Conservation (phyloP, 2,888 invertebrate genomes). For the Drosophila testacea region DNA sequence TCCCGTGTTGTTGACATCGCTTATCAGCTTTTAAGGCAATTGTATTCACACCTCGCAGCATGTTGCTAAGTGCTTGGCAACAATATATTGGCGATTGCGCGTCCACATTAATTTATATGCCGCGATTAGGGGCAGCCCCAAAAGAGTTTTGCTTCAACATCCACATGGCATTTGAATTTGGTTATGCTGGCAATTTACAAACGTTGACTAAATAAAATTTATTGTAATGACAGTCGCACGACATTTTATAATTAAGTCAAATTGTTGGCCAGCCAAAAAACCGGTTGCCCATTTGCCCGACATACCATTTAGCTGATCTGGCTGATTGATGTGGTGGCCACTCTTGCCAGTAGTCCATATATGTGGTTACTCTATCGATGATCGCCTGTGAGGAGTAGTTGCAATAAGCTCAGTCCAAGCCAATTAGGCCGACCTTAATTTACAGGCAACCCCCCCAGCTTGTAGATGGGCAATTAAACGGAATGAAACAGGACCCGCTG, state of each 20-base stretch:
- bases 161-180: conserved; percentile 16
- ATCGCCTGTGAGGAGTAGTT: conserved; percentile 35
- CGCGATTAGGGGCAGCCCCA: conserved; percentile 55
- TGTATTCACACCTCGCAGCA: conserved; percentile 59
- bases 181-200: conserved; percentile 39
- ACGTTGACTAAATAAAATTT: conserved; percentile 66
- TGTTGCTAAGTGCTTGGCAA: conserved; percentile 53
- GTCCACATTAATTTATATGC: conserved; percentile 61
- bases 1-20: not conserved
- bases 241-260: conserved; percentile 78
- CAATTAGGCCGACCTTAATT: conserved; percentile 73
- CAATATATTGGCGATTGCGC: conserved; percentile 54
- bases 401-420: conserved; percentile 25
- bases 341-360: conserved; percentile 41
- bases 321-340: conserved; percentile 57
- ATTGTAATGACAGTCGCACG: conserved; percentile 69
- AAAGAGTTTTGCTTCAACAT: conserved; percentile 38
- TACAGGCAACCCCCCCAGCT: conserved; percentile 25
- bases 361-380: conserved; percentile 52
- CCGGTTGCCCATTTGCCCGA: conserved; percentile 40
- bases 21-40: conserved; percentile 25
- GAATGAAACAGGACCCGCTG: conserved; percentile 41
- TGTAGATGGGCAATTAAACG: conserved; percentile 55
- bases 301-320: conserved; percentile 61
- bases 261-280: conserved; percentile 50